Percentiles rank a stretch among this genome's conserved stretches.
Conservation (phyloP, 2,888 invertebrate genomes). For the Eulithis prunata region DNA sequence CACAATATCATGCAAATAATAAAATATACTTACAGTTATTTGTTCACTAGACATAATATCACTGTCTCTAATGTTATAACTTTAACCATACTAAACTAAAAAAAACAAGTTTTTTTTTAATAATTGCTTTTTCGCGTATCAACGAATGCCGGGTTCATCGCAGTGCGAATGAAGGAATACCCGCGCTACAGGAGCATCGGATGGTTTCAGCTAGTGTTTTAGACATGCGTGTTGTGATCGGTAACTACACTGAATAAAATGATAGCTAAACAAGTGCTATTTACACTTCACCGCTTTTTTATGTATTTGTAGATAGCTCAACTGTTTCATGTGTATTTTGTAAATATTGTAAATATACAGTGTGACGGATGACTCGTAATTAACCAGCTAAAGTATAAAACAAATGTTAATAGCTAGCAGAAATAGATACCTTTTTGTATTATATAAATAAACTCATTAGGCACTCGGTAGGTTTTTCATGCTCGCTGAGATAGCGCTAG, state of each 20-base stretch:
- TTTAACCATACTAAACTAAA: not conserved
- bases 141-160: conserved; percentile 50
- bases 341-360: too few relatives aligned
- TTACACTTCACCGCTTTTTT: not conserved
- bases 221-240: conserved; percentile 66
- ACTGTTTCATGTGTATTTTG: too few relatives aligned
- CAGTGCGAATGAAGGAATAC: conserved; percentile 42
- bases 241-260: not conserved
- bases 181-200: conserved; percentile 42
- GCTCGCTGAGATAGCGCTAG: too few relatives aligned
- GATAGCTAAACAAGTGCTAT: too few relatives aligned
- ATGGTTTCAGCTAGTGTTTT: conserved; percentile 46
- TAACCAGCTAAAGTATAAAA: too few relatives aligned
- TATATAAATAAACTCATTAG: too few relatives aligned
- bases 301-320: too few relatives aligned
- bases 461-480: too few relatives aligned
- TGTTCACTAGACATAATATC: not conserved
- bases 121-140: conserved; percentile 15
- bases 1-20: not conserved
- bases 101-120: not conserved
- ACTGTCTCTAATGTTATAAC: not conserved
- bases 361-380: too few relatives aligned
- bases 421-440: too few relatives aligned
- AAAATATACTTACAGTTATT: conserved; percentile 10
- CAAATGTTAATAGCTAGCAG: too few relatives aligned